Evolutionary conservation across 2,113 vertebrate species (phyloP).

Genomic region (Grantiella picta): DNA sequence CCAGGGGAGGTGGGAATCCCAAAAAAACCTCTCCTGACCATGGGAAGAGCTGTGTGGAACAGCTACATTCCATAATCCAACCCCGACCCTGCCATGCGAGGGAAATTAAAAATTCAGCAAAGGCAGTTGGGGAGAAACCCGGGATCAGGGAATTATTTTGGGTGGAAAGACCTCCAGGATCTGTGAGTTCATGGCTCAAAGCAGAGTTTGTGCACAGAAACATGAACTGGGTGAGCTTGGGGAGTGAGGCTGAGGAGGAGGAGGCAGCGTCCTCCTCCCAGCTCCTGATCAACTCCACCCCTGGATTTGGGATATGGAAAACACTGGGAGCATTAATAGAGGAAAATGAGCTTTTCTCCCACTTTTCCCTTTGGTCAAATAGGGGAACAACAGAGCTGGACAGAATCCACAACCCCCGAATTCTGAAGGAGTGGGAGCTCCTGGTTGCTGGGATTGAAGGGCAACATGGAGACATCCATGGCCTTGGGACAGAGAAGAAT

Average conservation of each 20-base stretch:
- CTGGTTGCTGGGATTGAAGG: background rate
- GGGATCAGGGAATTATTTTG: rapidly evolving
- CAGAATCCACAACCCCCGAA: background rate
- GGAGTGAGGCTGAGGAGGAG: background rate
- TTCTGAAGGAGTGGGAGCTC: rapidly evolving
- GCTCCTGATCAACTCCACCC: rapidly evolving
- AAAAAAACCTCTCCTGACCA: background rate
- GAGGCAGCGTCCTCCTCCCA: background rate
- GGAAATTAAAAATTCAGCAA: background rate
- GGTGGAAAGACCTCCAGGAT: background rate
- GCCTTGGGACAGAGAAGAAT: background rate
- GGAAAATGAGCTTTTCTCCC: no score
- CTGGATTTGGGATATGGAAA: background rate
- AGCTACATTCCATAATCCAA: background rate
- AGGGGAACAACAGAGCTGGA: background rate
- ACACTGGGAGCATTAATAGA: background rate
- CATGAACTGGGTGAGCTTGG: background rate
- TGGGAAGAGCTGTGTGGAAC: background rate
- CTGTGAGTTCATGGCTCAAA: no score
- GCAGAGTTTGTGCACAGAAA: background rate
- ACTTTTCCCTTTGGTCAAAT: background rate
- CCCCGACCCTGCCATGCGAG: rapidly evolving
- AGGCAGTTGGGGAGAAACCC: background rate
- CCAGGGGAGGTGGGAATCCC: background rate
- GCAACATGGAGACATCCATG: rapidly evolving